Conservation (phyloP, 2,888 invertebrate species). For the Toxonevra muliebris region DNA sequence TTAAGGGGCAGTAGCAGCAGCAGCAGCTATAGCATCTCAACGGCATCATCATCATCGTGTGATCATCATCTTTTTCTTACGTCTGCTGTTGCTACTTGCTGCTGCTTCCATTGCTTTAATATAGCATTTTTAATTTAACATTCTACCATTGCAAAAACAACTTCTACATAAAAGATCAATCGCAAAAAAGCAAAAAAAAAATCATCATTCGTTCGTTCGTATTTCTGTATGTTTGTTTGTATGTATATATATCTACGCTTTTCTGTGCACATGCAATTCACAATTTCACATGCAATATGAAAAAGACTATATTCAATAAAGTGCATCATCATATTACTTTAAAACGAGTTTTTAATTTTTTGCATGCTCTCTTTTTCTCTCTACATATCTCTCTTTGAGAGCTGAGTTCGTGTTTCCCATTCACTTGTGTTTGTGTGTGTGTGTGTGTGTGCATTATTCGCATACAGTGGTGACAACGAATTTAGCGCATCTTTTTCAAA, state of each 20-base stretch:
- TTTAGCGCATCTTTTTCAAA: too few relatives aligned
- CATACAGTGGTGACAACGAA: too few relatives aligned
- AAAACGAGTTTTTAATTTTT: too few relatives aligned
- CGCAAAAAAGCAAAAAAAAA: not conserved
- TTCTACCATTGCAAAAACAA: conserved; percentile 16
- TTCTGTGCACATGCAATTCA: conserved; percentile 31
- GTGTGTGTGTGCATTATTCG: too few relatives aligned
- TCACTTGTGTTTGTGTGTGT: too few relatives aligned
- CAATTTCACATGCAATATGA: conserved; percentile 31
- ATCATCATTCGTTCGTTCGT: not conserved
- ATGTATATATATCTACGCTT: conserved; percentile 26
- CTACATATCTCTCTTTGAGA: too few relatives aligned
- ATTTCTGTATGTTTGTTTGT: conserved; percentile 6
- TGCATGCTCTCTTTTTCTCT: too few relatives aligned
- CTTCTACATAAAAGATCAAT: conserved; percentile 35
- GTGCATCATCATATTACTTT: too few relatives aligned
- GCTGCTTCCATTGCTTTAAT: conserved; percentile 18
- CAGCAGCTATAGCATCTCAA: conserved; percentile 17
- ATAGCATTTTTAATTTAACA: conserved; percentile 28
- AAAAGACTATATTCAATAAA: not conserved
- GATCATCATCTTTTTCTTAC: conserved; percentile 1
- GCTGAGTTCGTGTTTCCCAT: too few relatives aligned
- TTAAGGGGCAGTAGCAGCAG: conserved; percentile 9
- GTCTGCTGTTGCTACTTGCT: conserved; percentile 6
- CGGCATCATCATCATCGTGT: not conserved